Base-by-base conservation (phyloP, 2,797 vertebrate genomes). In the Hephaestus fuliginosus region DNA sequence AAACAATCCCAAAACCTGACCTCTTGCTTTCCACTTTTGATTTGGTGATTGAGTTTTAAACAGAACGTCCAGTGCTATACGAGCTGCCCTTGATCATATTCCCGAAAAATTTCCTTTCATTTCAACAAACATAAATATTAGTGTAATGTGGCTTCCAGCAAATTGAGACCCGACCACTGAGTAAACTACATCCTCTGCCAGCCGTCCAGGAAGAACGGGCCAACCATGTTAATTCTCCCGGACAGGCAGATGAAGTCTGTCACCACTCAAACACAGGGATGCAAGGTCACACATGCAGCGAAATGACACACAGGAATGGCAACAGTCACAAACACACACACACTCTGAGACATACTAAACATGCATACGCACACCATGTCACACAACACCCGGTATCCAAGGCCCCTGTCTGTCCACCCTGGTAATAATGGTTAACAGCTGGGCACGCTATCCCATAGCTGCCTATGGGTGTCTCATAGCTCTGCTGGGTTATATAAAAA, bases 341-440 rank as follows among this genome's bases (percentile, higher is more conserved):
- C 49, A 76, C 61, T 57, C 69, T 39, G 41, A 70, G n/a, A 78
- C 71, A 66, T 22, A 12, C 53, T 61, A 44, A 44, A 71, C 73
- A 74, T 69, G 13, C 63, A 48, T 61, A 69, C 80, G 76, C 76
- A 86, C 75, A 85, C 68, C 81, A 88, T 82, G 76, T 76, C 78
- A 92, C 84, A 86, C 87, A 92, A 94, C 90, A 91, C 89, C 86
- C 62, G 22, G 39, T 69, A 83, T 87, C 36, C 91, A 85, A 93
- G 89, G 86, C 86, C 88, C 83, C 78, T 39, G 74, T 74, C 76
- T 75, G 83, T 90, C 86, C 91, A 72, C 71, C 73, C 64, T 84
- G 60, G 83, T 89, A 90, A 93, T 95, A 95, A 95, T 94, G 88
- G 87, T 83, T 89, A 94, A 93, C 95, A 95, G 95, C 94, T 95